Conservation (phyloP, 2,113 vertebrate species). For the Pelmatolapia mariae region DNA sequence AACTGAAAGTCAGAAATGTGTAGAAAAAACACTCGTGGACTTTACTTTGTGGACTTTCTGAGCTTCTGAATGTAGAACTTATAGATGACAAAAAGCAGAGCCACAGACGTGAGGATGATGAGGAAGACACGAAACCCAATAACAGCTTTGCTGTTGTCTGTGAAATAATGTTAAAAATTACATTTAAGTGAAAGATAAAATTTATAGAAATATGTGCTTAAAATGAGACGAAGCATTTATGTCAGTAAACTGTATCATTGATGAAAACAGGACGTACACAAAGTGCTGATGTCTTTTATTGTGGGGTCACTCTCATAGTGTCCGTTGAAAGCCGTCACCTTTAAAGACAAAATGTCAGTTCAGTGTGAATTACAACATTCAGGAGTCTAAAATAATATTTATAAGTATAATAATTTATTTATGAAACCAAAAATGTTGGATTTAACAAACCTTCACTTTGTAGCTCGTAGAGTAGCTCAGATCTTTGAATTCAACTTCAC, state of each 20-base stretch:
- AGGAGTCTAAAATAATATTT: too few species aligned
- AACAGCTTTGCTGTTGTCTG: slow-evolving; percentile 62
- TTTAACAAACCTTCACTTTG: slow-evolving; percentile 58
- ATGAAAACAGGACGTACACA: slow-evolving; percentile 1
- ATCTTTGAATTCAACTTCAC: neutral
- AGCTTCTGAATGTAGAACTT: slow-evolving; percentile 83
- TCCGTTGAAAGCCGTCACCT: slow-evolving; percentile 3
- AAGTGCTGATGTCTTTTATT: accelerated
- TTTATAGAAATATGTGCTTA: accelerated
- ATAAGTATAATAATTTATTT: accelerated
- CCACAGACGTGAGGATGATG: slow-evolving; percentile 78
- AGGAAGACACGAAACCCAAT: slow-evolving; percentile 82
- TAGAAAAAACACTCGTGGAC: neutral
- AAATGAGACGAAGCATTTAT: neutral
- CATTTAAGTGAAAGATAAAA: neutral
- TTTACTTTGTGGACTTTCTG: slow-evolving; percentile 50
- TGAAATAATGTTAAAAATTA: accelerated
- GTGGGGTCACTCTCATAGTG: accelerated
- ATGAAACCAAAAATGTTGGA: neutral
- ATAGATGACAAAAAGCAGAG: slow-evolving; percentile 81
- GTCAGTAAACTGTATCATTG: neutral
- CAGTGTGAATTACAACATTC: neutral
- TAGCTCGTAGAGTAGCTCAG: slow-evolving; percentile 76
- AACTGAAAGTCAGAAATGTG: neutral
- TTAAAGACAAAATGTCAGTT: neutral